Evolutionary conservation across 1,140 invertebrate species (phyloP).

Genomic region (Platyscapa corneri): DNA sequence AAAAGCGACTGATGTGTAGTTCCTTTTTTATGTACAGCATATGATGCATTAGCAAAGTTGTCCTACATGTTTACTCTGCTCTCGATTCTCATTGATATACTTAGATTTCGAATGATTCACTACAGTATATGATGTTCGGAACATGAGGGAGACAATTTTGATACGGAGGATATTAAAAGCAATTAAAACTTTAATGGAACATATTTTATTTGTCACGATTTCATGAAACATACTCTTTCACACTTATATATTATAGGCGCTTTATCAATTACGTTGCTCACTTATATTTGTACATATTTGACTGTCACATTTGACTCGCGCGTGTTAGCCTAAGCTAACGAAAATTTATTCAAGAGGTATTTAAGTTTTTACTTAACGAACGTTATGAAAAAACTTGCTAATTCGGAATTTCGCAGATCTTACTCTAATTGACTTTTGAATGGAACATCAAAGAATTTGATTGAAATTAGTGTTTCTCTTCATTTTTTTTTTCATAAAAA

Average conservation of each 20-base stretch:
- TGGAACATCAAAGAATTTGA: too few relatives aligned
- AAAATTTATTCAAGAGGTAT: neutral
- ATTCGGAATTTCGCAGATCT: too few relatives aligned
- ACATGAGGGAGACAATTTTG: neutral
- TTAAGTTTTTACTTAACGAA: neutral
- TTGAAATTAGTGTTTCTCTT: too few relatives aligned
- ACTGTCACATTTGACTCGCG: neutral
- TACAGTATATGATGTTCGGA: too few relatives aligned
- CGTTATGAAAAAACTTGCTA: too few relatives aligned
- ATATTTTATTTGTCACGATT: constrained; percentile 39
- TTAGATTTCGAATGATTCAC: neutral
- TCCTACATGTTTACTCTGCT: neutral
- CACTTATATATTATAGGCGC: neutral
- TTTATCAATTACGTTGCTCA: too few relatives aligned
- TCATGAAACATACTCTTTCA: neutral
- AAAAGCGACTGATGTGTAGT: neutral
- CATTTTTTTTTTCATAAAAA: too few relatives aligned
- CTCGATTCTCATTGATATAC: neutral
- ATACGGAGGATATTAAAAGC: neutral
- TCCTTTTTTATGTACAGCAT: neutral
- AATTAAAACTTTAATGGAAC: constrained; percentile 17
- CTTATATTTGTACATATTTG: neutral
- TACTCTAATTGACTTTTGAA: too few relatives aligned
- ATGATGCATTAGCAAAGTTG: neutral
- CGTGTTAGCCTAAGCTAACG: neutral